phyloP scores from a whole-genome alignment of 1,140 invertebrate species.

The Leptinotarsa lineolata region DNA sequence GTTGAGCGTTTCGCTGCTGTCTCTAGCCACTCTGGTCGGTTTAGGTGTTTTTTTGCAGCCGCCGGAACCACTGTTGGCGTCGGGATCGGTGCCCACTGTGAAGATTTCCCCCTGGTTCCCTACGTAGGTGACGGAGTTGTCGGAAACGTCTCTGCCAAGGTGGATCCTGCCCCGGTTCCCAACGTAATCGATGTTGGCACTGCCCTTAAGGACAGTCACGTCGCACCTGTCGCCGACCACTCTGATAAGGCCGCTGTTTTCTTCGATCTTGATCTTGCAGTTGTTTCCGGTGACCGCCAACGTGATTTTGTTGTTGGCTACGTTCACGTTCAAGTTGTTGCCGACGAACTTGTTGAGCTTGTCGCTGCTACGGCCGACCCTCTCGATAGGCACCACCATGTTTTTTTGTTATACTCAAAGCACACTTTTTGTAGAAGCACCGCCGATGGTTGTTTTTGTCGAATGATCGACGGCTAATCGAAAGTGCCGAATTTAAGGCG shows the following conservation, averaged over 20 bases:
- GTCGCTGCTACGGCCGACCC: not conserved
- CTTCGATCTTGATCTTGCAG: conserved; percentile 21
- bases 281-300: conserved; percentile 23
- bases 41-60: too few relatives aligned
- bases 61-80: too few relatives aligned
- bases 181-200: conserved; percentile 27
- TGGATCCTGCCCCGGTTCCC: conserved; percentile 28
- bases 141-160: conserved; percentile 10
- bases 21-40: too few relatives aligned
- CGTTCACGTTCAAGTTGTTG: conserved; percentile 25
- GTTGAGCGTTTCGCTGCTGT: not conserved
- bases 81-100: not conserved
- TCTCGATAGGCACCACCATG: conserved; percentile 27
- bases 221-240: conserved; percentile 24
- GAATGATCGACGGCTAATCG: conserved; percentile 9
- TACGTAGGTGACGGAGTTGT: not conserved
- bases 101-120: conserved; percentile 24
- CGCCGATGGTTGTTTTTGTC: not conserved
- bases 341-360: conserved; percentile 27
- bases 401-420: not conserved
- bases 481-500: conserved; percentile 16
- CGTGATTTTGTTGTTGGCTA: conserved; percentile 19
- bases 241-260: conserved; percentile 15
- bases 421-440: not conserved
- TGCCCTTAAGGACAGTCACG: conserved; percentile 23